phyloP scores from a whole-genome alignment of 2,113 vertebrate genomes.

The Perca fluviatilis region DNA sequence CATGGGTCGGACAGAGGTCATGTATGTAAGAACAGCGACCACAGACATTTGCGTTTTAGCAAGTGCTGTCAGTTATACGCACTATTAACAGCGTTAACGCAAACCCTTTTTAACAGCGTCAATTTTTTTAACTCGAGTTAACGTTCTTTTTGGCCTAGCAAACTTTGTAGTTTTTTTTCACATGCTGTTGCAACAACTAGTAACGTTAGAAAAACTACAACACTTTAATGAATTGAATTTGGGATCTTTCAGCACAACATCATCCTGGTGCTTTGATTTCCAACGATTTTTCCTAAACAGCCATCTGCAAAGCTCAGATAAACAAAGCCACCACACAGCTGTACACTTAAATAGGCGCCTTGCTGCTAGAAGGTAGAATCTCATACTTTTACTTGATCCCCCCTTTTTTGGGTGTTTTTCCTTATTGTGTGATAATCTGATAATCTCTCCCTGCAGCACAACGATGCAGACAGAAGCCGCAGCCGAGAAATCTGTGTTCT shows the following conservation, averaged over 20 bases:
- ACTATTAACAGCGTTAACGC: too few relatives aligned
- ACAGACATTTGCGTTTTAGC: neutral
- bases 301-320: slow-evolving; percentile 17
- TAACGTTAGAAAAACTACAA: too few relatives aligned
- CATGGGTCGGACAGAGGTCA: slow-evolving; percentile 30
- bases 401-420: neutral
- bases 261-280: neutral
- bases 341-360: neutral
- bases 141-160: too few relatives aligned
- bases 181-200: too few relatives aligned
- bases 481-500: slow-evolving; percentile 51
- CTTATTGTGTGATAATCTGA: slow-evolving; percentile 73
- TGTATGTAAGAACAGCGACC: neutral
- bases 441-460: slow-evolving; percentile 70
- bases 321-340: slow-evolving; percentile 21
- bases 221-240: too few relatives aligned
- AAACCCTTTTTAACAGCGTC: too few relatives aligned
- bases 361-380: slow-evolving; percentile 18
- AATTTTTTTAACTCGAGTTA: too few relatives aligned
- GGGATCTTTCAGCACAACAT: slow-evolving; percentile 12
- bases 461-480: slow-evolving; percentile 46
- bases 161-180: too few relatives aligned
- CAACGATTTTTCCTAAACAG: neutral
- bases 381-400: slow-evolving; percentile 19
- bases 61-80: too few relatives aligned